phyloP scores from a whole-genome alignment of 1,140 invertebrate species.

The Ips nitidus region DNA sequence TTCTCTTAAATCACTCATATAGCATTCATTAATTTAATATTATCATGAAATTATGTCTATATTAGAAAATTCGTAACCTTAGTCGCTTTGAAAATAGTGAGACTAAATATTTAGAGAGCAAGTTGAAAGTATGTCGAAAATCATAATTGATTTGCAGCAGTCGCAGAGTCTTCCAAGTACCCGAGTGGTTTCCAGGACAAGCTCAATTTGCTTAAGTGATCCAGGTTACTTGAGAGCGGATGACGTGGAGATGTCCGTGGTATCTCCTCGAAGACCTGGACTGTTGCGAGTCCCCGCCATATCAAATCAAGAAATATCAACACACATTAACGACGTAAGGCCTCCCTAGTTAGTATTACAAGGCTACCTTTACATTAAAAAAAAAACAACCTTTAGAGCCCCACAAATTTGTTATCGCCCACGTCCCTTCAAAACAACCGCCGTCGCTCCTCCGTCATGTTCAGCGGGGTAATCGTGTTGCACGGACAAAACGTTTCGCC shows the following conservation, averaged over 20 bases:
- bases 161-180: conserved; percentile 45
- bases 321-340: conserved; percentile 48
- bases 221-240: conserved; percentile 37
- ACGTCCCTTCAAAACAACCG: conserved; percentile 57
- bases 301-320: conserved; percentile 50
- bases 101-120: no score
- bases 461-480: conserved; percentile 78
- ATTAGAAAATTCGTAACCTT: no score
- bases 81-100: no score
- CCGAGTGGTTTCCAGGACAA: conserved; percentile 51
- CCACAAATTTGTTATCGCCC: conserved; percentile 61
- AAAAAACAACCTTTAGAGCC: conserved; percentile 38
- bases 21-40: no score
- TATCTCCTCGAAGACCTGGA: conserved; percentile 51
- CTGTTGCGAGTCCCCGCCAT: conserved; percentile 58
- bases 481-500: conserved; percentile 57
- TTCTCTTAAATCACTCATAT: no score
- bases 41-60: no score
- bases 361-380: neutral
- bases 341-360: neutral
- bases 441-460: conserved; percentile 82
- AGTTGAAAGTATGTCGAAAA: neutral
- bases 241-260: conserved; percentile 41
- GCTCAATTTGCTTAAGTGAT: conserved; percentile 49
- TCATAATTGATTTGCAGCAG: conserved; percentile 16